Base-by-base conservation (phyloP, 2,113 vertebrate genomes). In the Thalassoma bifasciatum region DNA sequence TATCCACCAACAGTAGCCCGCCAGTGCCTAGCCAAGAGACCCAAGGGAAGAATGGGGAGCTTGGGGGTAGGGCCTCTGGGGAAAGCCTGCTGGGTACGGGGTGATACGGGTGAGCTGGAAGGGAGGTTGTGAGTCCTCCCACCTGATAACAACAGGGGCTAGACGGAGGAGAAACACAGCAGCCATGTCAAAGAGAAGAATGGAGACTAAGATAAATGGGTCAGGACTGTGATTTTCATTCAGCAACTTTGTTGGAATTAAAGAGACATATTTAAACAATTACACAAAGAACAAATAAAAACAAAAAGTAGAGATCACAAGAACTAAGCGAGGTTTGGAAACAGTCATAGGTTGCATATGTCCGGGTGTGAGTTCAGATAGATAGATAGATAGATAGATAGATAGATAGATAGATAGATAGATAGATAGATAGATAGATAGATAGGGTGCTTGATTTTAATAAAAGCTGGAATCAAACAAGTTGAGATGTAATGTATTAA, bases 1-100 rank as follows among this genome's bases (percentile, higher is more conserved):
- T 94, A 92, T 93, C 92, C 90, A 93, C 86, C 88, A 93, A 92
- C 92, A 93, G 91, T 93, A 94, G 91, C 86, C 85, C 64, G 64
- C 84, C 78, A 86, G 86, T 75, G 87, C 83, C 86, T 86, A 75
- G 71, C 53, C 62, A 78, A 85, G 79, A 90, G 84, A 88, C 90
- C 83, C 90, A 38, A 21, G 77, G 85, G 83, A 79, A 65, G 61
- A 73, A 30, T 71, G 75, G 75, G 52, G 75, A 77, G 73, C 66
- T 36, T 64, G 74, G 81, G 65, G 81, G 67, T 84, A 75, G 79
- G 79, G 77, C 36, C 66, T 64, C 56, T 0, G 16, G 66, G 74
- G 75, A 77, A 77, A 37, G 75, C 80, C 80, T 79, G 74, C 79
- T 77, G 88, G 87, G 85, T 86, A 89, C 84, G n/a, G 79, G 84